These are phyloP conservation scores for Lucilia cuprina DNA, from an alignment of 1,140 invertebrate genomes.

Conservation along the genomic window DNA sequence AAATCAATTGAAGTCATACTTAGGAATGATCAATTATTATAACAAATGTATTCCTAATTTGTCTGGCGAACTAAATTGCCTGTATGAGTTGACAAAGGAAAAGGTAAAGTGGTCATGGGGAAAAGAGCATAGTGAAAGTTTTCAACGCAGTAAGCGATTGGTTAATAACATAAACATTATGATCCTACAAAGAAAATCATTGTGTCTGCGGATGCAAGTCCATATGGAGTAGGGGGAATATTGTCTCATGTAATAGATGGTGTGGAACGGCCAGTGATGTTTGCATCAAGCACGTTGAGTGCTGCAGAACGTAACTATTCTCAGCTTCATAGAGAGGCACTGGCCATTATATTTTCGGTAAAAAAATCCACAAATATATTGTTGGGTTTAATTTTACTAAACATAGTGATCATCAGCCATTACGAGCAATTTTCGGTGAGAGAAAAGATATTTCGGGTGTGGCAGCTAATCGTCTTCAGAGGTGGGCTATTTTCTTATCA, in stretches of 20 bases:
- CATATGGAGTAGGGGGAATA: constrained; percentile 14
- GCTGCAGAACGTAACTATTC: constrained; percentile 43
- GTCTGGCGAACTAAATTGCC: background rate
- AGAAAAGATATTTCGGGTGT: background rate
- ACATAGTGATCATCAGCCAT: constrained; percentile 14
- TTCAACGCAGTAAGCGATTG: background rate
- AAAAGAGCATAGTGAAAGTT: background rate
- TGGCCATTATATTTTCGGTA: constrained; percentile 63
- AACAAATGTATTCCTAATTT: background rate
- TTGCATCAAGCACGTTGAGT: constrained; percentile 39
- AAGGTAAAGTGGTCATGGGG: background rate
- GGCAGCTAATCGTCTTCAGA: background rate
- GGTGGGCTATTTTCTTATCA: constrained; percentile 15
- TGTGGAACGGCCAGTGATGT: constrained; percentile 45
- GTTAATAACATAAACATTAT: constrained; percentile 16
- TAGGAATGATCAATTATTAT: background rate
- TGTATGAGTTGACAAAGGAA: background rate
- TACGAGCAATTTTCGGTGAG: constrained; percentile 16
- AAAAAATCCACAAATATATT: constrained; percentile 64
- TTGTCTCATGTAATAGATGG: constrained; percentile 42
- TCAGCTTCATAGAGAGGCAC: constrained; percentile 64
- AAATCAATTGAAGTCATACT: background rate
- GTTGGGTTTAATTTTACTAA: constrained; percentile 42
- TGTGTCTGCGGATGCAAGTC: constrained; percentile 16
- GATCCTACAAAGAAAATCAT: constrained; percentile 39